These are phyloP conservation scores for Anisognathus igniventris DNA, from an alignment of 2,797 vertebrate species.

Conservation along the genomic window DNA sequence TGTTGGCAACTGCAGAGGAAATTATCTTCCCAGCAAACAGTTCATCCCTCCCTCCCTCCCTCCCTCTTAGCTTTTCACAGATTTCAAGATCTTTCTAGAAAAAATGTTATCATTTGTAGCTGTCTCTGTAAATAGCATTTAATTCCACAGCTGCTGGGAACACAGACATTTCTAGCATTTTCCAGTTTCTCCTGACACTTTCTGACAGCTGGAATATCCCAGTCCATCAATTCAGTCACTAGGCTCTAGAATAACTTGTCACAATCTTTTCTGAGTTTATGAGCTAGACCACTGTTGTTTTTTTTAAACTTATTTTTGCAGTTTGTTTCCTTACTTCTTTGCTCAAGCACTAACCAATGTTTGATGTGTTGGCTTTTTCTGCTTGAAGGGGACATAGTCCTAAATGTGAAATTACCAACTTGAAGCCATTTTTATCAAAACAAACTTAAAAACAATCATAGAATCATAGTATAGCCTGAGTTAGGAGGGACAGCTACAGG, in stretches of 20 bases:
- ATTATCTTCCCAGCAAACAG: not conserved
- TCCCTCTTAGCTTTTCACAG: not conserved
- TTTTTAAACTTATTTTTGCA: not conserved
- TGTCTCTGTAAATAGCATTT: not conserved
- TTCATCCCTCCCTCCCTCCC: not conserved
- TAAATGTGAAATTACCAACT: not conserved
- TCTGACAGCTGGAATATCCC: not conserved
- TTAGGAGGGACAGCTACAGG: not conserved
- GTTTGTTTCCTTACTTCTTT: not conserved
- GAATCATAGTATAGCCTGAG: not conserved
- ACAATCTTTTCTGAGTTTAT: not conserved
- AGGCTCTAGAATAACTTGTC: not conserved
- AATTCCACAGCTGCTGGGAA: not conserved
- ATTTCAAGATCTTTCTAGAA: not conserved
- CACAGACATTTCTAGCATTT: not conserved
- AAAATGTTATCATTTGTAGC: not conserved
- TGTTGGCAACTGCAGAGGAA: not conserved
- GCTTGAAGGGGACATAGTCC: not conserved
- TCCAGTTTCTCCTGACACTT: not conserved
- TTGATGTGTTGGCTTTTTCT: not conserved
- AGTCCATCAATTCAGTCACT: not conserved
- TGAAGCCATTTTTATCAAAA: not conserved
- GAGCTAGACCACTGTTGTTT: not conserved
- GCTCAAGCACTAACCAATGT: not conserved
- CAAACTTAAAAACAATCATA: not conserved